A percentile compares a stretch with the other conserved stretches of the same genome.
Evolutionary conservation across 2,888 invertebrate genomes (phyloP).

Genomic region (Dermolepida albohirtum): DNA sequence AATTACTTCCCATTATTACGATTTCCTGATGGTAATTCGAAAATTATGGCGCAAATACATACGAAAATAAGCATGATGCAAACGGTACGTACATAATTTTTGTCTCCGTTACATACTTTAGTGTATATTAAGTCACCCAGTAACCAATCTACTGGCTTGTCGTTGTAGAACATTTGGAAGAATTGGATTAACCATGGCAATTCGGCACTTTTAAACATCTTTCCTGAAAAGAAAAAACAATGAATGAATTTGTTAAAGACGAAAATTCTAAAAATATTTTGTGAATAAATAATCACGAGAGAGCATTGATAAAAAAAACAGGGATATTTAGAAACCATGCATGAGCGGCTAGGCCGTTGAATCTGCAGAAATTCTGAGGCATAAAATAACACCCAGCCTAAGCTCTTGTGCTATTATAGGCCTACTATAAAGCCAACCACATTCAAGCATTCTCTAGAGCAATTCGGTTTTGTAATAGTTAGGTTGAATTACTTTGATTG

Average conservation of each 20-base stretch:
- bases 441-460: no score
- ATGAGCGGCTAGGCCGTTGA: no score
- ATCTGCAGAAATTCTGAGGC: no score
- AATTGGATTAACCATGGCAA: slow-evolving; percentile 89
- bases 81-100: slow-evolving; percentile 72
- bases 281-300: background rate
- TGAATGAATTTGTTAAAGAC: no score
- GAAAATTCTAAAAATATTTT: background rate
- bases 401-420: no score
- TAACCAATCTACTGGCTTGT: slow-evolving; percentile 98
- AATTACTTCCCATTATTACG: no score
- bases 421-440: no score
- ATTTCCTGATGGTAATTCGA: no score
- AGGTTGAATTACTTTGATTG: no score
- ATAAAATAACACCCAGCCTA: no score
- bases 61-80: slow-evolving; percentile 20
- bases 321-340: no score
- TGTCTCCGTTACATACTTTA: slow-evolving; percentile 88
- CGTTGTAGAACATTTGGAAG: slow-evolving; percentile 94
- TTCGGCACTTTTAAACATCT: slow-evolving; percentile 91
- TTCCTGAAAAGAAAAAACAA: slow-evolving; percentile 68
- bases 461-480: no score
- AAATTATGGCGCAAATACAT: slow-evolving; percentile 8
- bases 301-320: background rate
- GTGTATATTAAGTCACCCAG: slow-evolving; percentile 90